Percentiles rank a stretch among this genome's conserved stretches.
Evolutionary conservation across 2,113 vertebrate species (phyloP).

Genomic region (Petromus typicus): DNA sequence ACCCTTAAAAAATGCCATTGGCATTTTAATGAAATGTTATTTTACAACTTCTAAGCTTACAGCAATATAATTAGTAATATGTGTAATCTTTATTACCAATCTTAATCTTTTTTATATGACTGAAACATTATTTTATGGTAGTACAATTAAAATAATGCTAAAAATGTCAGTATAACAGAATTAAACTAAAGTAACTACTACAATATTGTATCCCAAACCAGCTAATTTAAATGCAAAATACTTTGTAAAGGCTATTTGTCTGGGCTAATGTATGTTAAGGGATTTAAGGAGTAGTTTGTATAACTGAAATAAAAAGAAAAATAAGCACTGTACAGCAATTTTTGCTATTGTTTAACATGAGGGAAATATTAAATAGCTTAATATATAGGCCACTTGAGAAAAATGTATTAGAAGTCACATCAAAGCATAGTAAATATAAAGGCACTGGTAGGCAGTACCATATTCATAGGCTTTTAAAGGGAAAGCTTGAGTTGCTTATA

Average conservation of each 20-base stretch:
- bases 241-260: conserved; percentile 81
- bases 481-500: conserved; percentile 77
- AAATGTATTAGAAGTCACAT: conserved; percentile 85
- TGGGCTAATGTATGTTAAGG: conserved; percentile 79
- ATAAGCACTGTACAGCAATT: conserved; percentile 85
- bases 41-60: conserved; percentile 78
- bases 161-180: conserved; percentile 77
- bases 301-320: conserved; percentile 76
- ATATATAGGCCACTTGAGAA: conserved; percentile 89
- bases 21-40: conserved; percentile 80
- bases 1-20: conserved; percentile 68
- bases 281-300: conserved; percentile 83
- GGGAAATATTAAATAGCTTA: conserved; percentile 83
- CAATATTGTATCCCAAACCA: conserved; percentile 78
- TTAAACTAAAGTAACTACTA: conserved; percentile 81
- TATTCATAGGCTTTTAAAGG: conserved; percentile 61
- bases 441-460: conserved; percentile 16
- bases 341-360: conserved; percentile 88
- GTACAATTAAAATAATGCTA: conserved; percentile 83
- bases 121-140: conserved; percentile 83
- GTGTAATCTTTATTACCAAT: conserved; percentile 77
- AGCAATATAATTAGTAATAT: conserved; percentile 82
- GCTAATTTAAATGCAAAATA: conserved; percentile 83
- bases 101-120: conserved; percentile 82
- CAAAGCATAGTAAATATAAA: conserved; percentile 83